Percentiles rank a stretch among this genome's conserved stretches.
Conservation (phyloP, 2,888 invertebrate species). For the Drosophila ochracea region DNA sequence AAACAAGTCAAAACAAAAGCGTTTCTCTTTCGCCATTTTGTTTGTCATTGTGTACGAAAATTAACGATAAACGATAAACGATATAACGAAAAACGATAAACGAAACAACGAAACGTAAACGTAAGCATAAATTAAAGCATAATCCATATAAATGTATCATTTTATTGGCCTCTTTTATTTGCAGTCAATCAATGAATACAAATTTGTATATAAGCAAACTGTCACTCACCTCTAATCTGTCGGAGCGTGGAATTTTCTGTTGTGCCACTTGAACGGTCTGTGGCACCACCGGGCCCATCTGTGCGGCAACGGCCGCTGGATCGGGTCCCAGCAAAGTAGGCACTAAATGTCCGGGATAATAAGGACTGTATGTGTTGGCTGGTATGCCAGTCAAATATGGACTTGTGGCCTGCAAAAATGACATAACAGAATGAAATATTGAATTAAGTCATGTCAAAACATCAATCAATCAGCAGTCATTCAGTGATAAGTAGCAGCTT, state of each 20-base stretch:
- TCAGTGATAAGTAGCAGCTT: neutral
- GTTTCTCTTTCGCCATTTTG: conserved; percentile 36
- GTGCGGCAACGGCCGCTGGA: conserved; percentile 92
- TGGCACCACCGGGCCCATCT: conserved; percentile 91
- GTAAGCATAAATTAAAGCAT: conserved; percentile 63
- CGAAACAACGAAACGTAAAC: conserved; percentile 49
- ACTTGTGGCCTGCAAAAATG: conserved; percentile 90
- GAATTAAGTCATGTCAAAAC: conserved; percentile 13
- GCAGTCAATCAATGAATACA: conserved; percentile 47
- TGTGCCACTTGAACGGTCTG: conserved; percentile 95
- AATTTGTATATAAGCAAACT: conserved; percentile 18
- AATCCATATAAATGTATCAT: conserved; percentile 44
- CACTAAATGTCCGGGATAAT: conserved; percentile 95
- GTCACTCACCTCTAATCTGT: conserved; percentile 96
- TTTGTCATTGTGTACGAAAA: conserved; percentile 32
- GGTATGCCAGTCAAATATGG: conserved; percentile 97
- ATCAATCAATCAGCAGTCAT: conserved; percentile 30
- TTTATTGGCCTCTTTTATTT: conserved; percentile 43
- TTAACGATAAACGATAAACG: conserved; percentile 33
- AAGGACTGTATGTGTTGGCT: conserved; percentile 95
- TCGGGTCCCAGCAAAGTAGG: conserved; percentile 95
- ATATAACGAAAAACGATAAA: conserved; percentile 29
- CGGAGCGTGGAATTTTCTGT: conserved; percentile 97
- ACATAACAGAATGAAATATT: conserved; percentile 21
- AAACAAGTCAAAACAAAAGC: conserved; percentile 44